Evolutionary conservation across 2,797 vertebrate species (phyloP), one percentile per base, ranked within the genome.

Genomic region (Pseudotriccus pelzelni): DNA sequence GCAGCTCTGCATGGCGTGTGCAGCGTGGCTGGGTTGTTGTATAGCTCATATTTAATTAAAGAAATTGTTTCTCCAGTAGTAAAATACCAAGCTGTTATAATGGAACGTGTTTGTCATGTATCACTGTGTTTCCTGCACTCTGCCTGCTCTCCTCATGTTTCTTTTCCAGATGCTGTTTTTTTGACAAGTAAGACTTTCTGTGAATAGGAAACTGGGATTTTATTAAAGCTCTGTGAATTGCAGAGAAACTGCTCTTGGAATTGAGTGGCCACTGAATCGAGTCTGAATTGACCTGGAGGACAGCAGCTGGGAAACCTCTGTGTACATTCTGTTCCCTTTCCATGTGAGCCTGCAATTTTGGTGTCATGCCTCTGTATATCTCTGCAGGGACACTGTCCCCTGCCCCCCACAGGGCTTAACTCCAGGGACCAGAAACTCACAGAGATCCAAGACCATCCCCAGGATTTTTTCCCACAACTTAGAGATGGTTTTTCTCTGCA

Each of bases 331-430:
- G 20, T 56, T 70, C 55, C 43, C 59, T 75, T 75, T 44, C 72
- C 3, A 1, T 2, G 5, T 3, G 34, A 83, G 43, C 53, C 2
- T 63, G 66, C 6, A 25, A 0, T 43, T 63, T 28, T 75, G 64
- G n/a, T 83, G 83, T 49, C 14, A 0, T 25, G 28, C 10, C 49
- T 60, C n/a, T 14, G 0, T 53, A 1, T 52, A 10, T 73, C 55
- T 30, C 60, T 41, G 16, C 11, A 34, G 63, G 37, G 74, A 41
- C 62, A 8, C 8, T 59, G 78, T 49, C 60, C 74, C 30, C 34
- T 91, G 74, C 41, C 41, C 17, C 19, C 19, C 47, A 47, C 46
- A 47, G 84, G 77, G 36, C 50, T 60, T 16, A 50, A 12, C 47
- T 73, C 46, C 7, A 23, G 80, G 34, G 37, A 63, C n/a, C 47